Evolutionary conservation across 2,888 invertebrate species (phyloP).

Genomic region (Tuberolachnus salignus): DNA sequence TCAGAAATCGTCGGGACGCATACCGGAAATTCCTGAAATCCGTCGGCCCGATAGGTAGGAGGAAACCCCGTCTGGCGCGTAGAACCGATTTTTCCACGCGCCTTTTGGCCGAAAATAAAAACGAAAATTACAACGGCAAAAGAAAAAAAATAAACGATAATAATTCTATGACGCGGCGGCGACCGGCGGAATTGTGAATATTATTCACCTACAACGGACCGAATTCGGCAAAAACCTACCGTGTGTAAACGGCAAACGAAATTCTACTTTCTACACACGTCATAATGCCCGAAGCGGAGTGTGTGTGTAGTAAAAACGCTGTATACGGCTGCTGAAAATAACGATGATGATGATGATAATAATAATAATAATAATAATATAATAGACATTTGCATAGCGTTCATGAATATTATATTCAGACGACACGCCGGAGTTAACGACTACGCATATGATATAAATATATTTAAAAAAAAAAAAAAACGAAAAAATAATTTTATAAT

Average conservation of each 20-base stretch:
- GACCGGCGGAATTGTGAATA: too few relatives aligned
- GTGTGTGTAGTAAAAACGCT: slow-evolving; percentile 10
- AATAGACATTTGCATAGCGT: slow-evolving; percentile 19
- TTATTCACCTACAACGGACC: too few relatives aligned
- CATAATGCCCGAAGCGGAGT: not conserved
- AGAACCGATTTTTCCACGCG: slow-evolving; percentile 22
- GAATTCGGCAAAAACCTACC: not conserved
- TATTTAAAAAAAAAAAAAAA: slow-evolving; percentile 22
- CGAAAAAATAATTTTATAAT: not conserved
- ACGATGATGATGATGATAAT: not conserved
- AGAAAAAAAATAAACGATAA: too few relatives aligned
- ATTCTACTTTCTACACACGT: slow-evolving; percentile 11
- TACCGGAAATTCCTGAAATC: slow-evolving; percentile 52
- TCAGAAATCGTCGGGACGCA: slow-evolving; percentile 35
- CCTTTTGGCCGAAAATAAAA: slow-evolving; percentile 14
- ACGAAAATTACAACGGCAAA: not conserved
- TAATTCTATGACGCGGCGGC: too few relatives aligned
- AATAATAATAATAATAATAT: slow-evolving; percentile 14
- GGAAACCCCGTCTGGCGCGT: not conserved
- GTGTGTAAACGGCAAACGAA: not conserved
- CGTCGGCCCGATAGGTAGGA: not conserved
- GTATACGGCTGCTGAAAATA: not conserved
- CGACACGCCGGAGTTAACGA: slow-evolving; percentile 25
- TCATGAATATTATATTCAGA: slow-evolving; percentile 11
- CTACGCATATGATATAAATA: not conserved